Conservation (phyloP, 2,797 vertebrate species). For the Cottoperca gobio region DNA sequence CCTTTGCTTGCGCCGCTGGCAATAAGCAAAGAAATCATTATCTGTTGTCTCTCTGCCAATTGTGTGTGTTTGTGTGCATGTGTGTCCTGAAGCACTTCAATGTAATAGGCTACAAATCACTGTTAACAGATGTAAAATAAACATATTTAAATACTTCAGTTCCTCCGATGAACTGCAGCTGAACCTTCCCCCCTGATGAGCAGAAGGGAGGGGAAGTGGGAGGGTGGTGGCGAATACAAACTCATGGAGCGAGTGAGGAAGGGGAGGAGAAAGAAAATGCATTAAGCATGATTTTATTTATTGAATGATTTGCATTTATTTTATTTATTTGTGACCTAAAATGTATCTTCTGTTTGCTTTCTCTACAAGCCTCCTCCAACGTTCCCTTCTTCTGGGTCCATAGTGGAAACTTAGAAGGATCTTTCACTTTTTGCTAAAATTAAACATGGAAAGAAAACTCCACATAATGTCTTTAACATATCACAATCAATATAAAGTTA, state of each 20-base stretch:
- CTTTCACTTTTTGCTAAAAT: not conserved
- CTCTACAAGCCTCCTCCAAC: no score
- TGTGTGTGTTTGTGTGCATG: constrained; percentile 28
- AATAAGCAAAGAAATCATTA: constrained; percentile 60
- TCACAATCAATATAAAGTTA: not conserved
- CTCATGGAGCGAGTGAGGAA: constrained; percentile 5
- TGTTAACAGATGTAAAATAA: constrained; percentile 42
- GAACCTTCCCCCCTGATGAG: constrained; percentile 37
- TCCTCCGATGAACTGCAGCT: constrained; percentile 36
- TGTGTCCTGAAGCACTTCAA: constrained; percentile 37
- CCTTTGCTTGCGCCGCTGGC: constrained; percentile 26
- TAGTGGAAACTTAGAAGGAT: not conserved
- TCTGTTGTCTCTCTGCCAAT: constrained; percentile 37
- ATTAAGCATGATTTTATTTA: not conserved
- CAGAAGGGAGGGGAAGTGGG: not conserved
- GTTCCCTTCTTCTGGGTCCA: not conserved
- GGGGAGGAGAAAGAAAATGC: not conserved
- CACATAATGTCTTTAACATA: not conserved
- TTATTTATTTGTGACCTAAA: constrained; percentile 19
- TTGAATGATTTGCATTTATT: constrained; percentile 19
- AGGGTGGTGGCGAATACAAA: not conserved
- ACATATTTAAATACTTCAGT: constrained; percentile 41
- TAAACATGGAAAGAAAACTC: not conserved
- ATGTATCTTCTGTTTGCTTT: not conserved
- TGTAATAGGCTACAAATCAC: constrained; percentile 49